A percentile compares a stretch with the other conserved stretches of the same genome.
phyloP scores from a whole-genome alignment of 2,797 vertebrate species.

The Smutsia gigantea region DNA sequence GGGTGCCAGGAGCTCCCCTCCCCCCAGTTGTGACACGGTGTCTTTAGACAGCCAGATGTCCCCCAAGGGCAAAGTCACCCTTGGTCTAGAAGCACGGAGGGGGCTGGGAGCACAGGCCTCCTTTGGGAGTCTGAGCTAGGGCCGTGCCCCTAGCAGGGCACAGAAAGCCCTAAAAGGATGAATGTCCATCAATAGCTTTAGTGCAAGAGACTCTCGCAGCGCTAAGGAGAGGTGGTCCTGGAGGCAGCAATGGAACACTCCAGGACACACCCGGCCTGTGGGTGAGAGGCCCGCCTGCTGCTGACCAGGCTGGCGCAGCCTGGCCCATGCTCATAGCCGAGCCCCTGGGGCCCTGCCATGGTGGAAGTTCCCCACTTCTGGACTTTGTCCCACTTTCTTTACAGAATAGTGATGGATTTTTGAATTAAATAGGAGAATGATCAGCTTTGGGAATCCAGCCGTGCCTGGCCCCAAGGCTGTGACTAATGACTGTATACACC shows the following conservation, averaged over 20 bases:
- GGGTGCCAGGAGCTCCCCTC: no score
- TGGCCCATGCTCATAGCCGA: fast-evolving
- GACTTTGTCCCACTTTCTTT: neutral
- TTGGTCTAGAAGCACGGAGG: neutral
- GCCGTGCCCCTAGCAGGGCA: neutral
- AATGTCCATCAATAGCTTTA: neutral
- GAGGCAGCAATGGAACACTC: neutral
- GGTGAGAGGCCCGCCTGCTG: fast-evolving
- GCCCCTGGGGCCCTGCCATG: neutral
- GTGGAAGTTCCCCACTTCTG: neutral
- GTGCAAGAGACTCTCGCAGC: no score
- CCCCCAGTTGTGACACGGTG: neutral
- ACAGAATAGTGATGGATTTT: neutral
- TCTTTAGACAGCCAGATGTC: neutral
- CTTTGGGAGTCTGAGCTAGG: neutral
- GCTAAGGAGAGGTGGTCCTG: fast-evolving
- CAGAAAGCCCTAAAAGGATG: neutral
- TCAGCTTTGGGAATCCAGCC: neutral
- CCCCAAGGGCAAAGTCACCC: neutral
- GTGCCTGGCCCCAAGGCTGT: neutral
- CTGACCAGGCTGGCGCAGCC: no score
- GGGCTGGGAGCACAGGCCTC: neutral
- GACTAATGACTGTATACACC: neutral
- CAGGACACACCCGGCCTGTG: neutral
- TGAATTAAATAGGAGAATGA: neutral